Conservation (phyloP, 2,797 vertebrate species). For the Tinamus major region DNA sequence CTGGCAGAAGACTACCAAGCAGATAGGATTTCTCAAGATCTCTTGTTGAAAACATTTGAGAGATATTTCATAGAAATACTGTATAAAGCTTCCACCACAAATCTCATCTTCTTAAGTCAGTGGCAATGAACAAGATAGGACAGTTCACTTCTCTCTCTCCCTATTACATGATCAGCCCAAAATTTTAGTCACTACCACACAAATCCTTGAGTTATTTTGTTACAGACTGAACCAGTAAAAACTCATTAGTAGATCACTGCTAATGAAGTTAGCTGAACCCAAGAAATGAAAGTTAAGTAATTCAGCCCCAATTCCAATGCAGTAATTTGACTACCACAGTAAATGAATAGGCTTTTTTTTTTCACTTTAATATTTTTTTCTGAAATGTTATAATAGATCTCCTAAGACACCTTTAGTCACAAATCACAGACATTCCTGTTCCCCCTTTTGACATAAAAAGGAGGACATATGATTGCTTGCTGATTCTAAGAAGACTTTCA, state of each 20-base stretch:
- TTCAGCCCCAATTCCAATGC: neutral
- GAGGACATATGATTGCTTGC: neutral
- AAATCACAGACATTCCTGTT: neutral
- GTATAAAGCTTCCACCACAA: neutral
- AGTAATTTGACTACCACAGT: neutral
- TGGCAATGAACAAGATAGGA: neutral
- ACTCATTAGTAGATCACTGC: neutral
- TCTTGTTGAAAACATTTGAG: neutral
- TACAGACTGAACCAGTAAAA: neutral
- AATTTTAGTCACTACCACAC: neutral
- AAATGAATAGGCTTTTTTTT: neutral
- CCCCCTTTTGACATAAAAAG: neutral
- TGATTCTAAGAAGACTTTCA: neutral
- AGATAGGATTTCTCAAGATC: neutral
- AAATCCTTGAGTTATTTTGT: neutral
- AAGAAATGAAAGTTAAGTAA: neutral
- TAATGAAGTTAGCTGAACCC: neutral
- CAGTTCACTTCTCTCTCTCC: neutral
- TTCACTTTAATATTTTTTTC: neutral
- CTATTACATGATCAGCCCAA: neutral
- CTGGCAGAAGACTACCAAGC: neutral
- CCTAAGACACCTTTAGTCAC: neutral
- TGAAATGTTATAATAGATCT: neutral
- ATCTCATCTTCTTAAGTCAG: neutral
- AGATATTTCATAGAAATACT: neutral